Evolutionary conservation across 2,797 vertebrate genomes (phyloP), one percentile per base, ranked within the genome.

Genomic region (Dromococcyx pavoninus): DNA sequence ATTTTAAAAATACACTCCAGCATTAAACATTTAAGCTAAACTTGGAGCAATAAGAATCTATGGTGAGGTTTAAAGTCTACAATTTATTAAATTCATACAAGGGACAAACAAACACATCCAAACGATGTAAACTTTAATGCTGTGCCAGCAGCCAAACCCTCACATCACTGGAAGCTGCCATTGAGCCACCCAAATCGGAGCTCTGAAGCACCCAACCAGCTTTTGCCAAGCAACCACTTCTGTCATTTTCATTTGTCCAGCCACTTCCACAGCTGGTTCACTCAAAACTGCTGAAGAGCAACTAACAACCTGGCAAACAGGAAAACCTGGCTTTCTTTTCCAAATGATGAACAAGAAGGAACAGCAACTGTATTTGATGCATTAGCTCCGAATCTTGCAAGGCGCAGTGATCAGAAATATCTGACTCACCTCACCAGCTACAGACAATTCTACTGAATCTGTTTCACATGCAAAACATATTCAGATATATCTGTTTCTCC

Each of bases 31-130:
- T 75, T 81, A 83, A 84, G 66, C 3, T 7, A 86, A 90, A 65
- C 56, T 78, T 46, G 22, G 1, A 78, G 35, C 2, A 3, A 2
- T 81, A 88, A 89, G 33, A 89, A 86, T 72, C 83, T 84, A 81
- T 16, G 27, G 41, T 46, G 41, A 91, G 21, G 35, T 75, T 91
- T 93, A 88, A 91, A 72, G 76, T 81, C 94, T 69, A 95, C 15
- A 58, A 90, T 58, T 58, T 77, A 88, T 69, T 90, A 84, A 90
- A 93, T 87, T 78, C 27, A 33, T 90, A 84, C n/a, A 75, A 84
- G 71, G 32, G 43, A 66, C 86, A 91, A 88, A 84, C 33, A 82
- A 88, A 84, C 33, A 82, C 43, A 81, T 88, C 77, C 22, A 65
- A 96, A 54, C 2, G 1, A 57, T 23, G 76, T 46, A 82, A 94